Base-by-base conservation (phyloP, 2,888 invertebrate genomes). In the Drosophila rubida region DNA sequence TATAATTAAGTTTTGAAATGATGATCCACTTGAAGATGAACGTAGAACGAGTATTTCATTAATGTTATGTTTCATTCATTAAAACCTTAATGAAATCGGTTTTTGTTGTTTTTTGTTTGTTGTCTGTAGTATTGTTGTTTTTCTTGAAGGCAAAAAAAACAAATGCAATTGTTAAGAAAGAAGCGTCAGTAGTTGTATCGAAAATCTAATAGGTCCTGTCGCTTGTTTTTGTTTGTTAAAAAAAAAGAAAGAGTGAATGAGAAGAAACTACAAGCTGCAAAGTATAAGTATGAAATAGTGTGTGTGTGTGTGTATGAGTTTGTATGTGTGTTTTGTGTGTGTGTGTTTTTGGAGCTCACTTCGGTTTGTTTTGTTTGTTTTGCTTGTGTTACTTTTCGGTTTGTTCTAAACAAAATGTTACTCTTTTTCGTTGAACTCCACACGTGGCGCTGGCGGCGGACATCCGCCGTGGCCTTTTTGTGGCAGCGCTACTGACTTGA, bases 391-490 rank as follows among this genome's bases (percentile, higher is more conserved):
- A 70, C 55, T 77, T 84, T 78, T 77, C 58, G 64, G 61, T 69
- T 76, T 69, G 77, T 61, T 87, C 65, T 78, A 81, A 88, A 89
- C 80, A 86, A 86, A 88, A 88, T 74, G 80, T 86, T 75, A 90
- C 81, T 90, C 80, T 85, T 81, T 90, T 89, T 87, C 89, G 88
- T 84, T 90, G 89, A 87, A 90, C 84, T 85, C 91, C 91, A 89
- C 89, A 90, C 88, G 79, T 89, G 71, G 58, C 82, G 58, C 77
- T 79, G 77, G 69, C 74, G 71, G 88, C 83, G 71, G 87, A 74
- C 53, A 54, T 81, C 87, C 86, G 87, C 86, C 85, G 84, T 57
- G 90, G 90, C 89, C 90, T 83, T 90, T 90, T 86, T 64, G 89
- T 80, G 90, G 91, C 91, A 89, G 89, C 88, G 65, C 87, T 83